Conservation (phyloP, 2,113 vertebrate species). For the Microcebus ravelobensis region DNA sequence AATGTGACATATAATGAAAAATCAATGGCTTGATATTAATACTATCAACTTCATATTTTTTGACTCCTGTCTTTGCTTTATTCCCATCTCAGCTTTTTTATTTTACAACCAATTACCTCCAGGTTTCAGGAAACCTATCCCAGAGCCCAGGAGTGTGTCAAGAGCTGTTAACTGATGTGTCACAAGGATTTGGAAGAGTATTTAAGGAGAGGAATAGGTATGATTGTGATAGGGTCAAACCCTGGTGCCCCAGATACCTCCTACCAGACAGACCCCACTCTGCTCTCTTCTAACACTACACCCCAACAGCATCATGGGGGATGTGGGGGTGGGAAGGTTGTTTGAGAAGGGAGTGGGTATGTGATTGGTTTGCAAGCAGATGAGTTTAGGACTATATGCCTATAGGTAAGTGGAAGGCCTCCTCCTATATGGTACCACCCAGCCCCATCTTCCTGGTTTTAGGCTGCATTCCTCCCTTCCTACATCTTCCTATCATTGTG, state of each 20-base stretch:
- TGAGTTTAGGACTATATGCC: not conserved
- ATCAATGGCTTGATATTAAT: not conserved
- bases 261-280: too few species aligned
- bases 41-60: not conserved
- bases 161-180: not conserved
- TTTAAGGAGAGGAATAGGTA: not conserved
- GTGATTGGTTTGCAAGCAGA: not conserved
- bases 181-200: not conserved
- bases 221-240: not conserved
- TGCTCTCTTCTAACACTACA: not conserved
- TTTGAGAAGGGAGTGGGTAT: not conserved
- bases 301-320: not conserved
- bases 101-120: not conserved
- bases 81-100: not conserved
- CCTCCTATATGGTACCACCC: too few species aligned
- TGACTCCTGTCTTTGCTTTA: not conserved
- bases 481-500: not conserved
- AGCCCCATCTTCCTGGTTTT: not conserved
- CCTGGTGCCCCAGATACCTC: accelerated
- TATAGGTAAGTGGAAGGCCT: not conserved
- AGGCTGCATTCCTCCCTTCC: not conserved
- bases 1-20: not conserved
- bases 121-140: not conserved
- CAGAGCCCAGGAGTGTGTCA: not conserved
- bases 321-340: not conserved